Evolutionary conservation across 2,113 vertebrate species (phyloP).

Genomic region (Pipa parva): DNA sequence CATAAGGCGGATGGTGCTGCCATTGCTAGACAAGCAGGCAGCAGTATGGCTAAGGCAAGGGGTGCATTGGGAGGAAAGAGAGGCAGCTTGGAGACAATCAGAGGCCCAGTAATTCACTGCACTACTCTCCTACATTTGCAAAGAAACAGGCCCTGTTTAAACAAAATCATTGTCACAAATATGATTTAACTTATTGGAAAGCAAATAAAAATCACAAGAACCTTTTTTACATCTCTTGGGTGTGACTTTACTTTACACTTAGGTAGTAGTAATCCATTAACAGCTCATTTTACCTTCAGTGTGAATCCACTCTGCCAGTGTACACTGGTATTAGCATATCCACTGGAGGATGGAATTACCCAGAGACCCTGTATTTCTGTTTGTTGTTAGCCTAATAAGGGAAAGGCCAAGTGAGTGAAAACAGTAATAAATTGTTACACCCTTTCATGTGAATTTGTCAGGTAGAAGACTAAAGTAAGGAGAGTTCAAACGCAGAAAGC

Average conservation of each 20-base stretch:
- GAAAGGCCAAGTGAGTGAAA: not conserved
- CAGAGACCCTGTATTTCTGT: slow-evolving; percentile 52
- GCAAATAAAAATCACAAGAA: not conserved
- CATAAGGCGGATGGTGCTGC: too few relatives aligned
- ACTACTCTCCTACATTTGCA: too few relatives aligned
- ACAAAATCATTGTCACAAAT: not conserved
- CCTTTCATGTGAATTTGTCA: slow-evolving; percentile 43
- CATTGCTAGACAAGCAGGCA: too few relatives aligned
- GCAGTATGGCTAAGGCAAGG: too few relatives aligned
- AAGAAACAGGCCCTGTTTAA: too few relatives aligned
- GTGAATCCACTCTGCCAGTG: slow-evolving; percentile 52
- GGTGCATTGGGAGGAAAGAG: too few relatives aligned
- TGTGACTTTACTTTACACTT: slow-evolving; percentile 17
- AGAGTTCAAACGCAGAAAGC: slow-evolving; percentile 3
- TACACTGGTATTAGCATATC: slow-evolving; percentile 45
- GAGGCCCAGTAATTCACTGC: too few relatives aligned
- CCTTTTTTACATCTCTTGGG: not conserved
- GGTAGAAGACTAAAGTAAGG: slow-evolving; percentile 38
- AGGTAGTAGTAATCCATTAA: slow-evolving; percentile 50
- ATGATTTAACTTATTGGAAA: not conserved
- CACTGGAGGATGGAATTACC: slow-evolving; percentile 49
- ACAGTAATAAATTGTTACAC: slow-evolving; percentile 40
- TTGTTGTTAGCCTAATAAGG: slow-evolving; percentile 38
- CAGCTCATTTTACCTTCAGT: slow-evolving; percentile 45
- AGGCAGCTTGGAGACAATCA: too few relatives aligned